Percentiles rank a stretch among this genome's conserved stretches.
Evolutionary conservation across 1,140 invertebrate species (phyloP).

Genomic region (Ceratina australensis): DNA sequence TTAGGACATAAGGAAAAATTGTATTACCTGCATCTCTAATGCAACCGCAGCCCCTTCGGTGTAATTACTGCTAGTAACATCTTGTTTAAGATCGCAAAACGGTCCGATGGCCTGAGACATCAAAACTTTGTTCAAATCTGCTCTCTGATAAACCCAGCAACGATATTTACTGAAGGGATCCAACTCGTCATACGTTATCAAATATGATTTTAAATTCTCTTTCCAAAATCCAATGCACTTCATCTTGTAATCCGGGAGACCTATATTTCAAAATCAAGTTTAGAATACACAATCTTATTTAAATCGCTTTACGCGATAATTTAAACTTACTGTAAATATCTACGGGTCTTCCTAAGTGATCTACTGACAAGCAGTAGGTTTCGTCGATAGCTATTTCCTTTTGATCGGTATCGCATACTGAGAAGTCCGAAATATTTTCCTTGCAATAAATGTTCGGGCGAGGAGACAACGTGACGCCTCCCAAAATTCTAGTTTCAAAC

Average conservation of each 20-base stretch:
- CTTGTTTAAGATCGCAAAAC: slow-evolving; percentile 94
- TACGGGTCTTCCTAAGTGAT: slow-evolving; percentile 94
- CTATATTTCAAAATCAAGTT: slow-evolving; percentile 73
- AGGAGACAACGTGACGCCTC: slow-evolving; percentile 95
- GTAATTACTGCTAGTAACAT: slow-evolving; percentile 92
- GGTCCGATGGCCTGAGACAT: slow-evolving; percentile 95
- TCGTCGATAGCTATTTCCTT: slow-evolving; percentile 96
- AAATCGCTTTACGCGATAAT: neutral
- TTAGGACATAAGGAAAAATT: neutral
- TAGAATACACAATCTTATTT: slow-evolving; percentile 3
- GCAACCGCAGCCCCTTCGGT: slow-evolving; percentile 95
- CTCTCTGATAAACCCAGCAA: slow-evolving; percentile 98
- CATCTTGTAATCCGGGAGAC: slow-evolving; percentile 97
- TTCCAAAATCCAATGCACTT: slow-evolving; percentile 99
- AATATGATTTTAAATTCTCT: slow-evolving; percentile 97
- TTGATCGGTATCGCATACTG: slow-evolving; percentile 95
- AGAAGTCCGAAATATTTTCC: slow-evolving; percentile 96
- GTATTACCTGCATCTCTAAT: slow-evolving; percentile 90
- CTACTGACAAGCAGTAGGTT: slow-evolving; percentile 97
- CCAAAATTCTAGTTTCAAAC: slow-evolving; percentile 95
- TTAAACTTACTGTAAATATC: slow-evolving; percentile 91
- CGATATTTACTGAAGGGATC: slow-evolving; percentile 97
- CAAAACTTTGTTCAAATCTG: slow-evolving; percentile 93
- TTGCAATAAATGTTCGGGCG: slow-evolving; percentile 96
- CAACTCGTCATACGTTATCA: slow-evolving; percentile 97